Percentiles rank a stretch among this genome's conserved stretches.
Evolutionary conservation across 2,113 vertebrate genomes (phyloP).

Genomic region (Melospiza georgiana): DNA sequence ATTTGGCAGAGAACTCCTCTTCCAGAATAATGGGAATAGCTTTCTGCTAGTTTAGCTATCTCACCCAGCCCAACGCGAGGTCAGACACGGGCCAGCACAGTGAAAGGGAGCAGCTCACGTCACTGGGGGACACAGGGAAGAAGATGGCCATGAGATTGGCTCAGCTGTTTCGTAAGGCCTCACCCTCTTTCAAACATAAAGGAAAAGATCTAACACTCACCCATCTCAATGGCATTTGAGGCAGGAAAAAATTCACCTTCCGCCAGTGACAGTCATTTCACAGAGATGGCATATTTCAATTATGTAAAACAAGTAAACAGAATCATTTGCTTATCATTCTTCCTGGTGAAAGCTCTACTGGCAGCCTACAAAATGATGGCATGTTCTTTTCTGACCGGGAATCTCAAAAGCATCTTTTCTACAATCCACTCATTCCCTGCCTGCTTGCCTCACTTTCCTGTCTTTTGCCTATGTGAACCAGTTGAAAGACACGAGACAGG

Average conservation of each 20-base stretch:
- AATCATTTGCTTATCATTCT: neutral
- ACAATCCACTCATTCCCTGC: neutral
- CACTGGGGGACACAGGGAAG: neutral
- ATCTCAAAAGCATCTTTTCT: neutral
- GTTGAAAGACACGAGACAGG: rapidly evolving
- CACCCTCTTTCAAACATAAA: neutral
- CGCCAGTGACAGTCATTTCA: neutral
- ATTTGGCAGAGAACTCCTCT: neutral
- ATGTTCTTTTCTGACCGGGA: neutral
- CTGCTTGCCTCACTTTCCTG: neutral
- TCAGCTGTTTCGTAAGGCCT: neutral
- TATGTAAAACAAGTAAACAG: neutral
- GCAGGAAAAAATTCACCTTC: neutral
- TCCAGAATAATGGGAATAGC: neutral
- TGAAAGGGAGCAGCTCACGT: neutral
- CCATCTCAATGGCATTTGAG: neutral
- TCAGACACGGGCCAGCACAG: neutral
- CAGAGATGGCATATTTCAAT: neutral
- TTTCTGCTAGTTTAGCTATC: slow-evolving; percentile 27
- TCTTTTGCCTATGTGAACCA: neutral
- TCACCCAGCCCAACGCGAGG: neutral
- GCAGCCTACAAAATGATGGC: neutral
- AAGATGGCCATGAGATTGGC: neutral
- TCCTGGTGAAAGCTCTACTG: neutral
- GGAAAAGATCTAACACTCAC: neutral